Percentiles rank a stretch among this genome's conserved stretches.
Evolutionary conservation across 2,888 invertebrate genomes (phyloP).

Genomic region (Epistrophella euchroma): DNA sequence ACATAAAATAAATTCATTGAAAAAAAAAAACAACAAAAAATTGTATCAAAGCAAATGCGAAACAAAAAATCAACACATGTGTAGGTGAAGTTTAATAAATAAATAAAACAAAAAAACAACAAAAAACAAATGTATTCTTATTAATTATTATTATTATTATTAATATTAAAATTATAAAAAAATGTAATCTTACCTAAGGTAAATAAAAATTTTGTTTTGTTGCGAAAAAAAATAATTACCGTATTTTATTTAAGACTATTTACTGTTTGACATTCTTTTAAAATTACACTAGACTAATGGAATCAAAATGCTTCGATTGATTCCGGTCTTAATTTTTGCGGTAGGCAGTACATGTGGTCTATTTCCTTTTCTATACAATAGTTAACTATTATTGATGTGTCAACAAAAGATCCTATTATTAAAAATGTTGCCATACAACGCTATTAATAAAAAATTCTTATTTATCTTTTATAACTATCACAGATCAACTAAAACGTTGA

Average conservation of each 20-base stretch:
- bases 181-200: slow-evolving; percentile 76
- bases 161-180: slow-evolving; percentile 71
- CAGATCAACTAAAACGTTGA: no score
- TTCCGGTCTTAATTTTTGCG: no score
- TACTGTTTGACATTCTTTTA: not conserved
- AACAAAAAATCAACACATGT: slow-evolving; percentile 75
- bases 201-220: slow-evolving; percentile 76
- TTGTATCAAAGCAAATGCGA: slow-evolving; percentile 68
- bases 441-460: no score
- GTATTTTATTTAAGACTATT: slow-evolving; percentile 21
- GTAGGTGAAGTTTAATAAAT: slow-evolving; percentile 75
- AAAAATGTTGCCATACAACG: no score
- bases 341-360: no score
- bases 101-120: slow-evolving; percentile 36
- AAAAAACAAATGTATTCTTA: slow-evolving; percentile 77
- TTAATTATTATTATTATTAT: slow-evolving; percentile 78
- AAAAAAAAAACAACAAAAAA: slow-evolving; percentile 52
- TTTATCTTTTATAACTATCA: no score
- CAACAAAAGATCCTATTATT: no score
- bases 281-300: no score
- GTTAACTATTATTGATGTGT: no score
- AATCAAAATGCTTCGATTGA: no score
- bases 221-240: slow-evolving; percentile 65
- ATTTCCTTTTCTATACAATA: no score
- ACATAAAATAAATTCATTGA: slow-evolving; percentile 61